Conservation (phyloP, 2,797 vertebrate genomes). For the Enteromius treurensis region DNA sequence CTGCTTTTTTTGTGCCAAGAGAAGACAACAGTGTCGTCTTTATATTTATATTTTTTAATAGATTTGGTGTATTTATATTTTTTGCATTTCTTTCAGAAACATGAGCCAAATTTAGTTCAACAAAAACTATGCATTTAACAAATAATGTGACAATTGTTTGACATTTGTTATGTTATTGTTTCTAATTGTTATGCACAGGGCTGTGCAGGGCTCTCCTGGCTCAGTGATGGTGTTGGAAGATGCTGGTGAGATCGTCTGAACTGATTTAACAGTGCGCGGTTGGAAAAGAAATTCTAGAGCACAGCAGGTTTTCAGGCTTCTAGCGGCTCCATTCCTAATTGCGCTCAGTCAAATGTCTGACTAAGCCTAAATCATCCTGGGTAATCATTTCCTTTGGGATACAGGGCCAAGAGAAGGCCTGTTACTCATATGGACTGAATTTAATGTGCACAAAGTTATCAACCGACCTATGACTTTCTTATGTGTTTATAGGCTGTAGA, state of each 20-base stretch:
- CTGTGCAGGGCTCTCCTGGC: not conserved
- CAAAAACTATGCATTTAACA: not conserved
- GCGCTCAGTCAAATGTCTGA: conserved; percentile 57
- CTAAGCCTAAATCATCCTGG: conserved; percentile 55
- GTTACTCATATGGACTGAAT: not conserved
- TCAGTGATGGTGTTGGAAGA: conserved; percentile 18
- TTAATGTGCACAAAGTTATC: not conserved
- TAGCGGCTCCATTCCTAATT: conserved; percentile 56
- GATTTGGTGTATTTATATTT: too few species aligned
- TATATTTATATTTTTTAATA: too few species aligned
- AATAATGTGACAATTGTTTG: not conserved
- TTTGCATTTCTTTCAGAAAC: too few species aligned
- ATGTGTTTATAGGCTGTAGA: not conserved
- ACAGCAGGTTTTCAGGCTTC: conserved; percentile 57
- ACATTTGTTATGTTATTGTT: not conserved
- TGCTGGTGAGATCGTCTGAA: conserved; percentile 14
- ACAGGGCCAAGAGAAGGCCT: conserved; percentile 21
- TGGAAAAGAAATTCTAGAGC: conserved; percentile 37
- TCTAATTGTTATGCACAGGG: not conserved
- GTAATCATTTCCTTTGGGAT: conserved; percentile 56
- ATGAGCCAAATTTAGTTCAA: too few species aligned
- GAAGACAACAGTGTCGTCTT: too few species aligned
- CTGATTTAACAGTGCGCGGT: conserved; percentile 29
- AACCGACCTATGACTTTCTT: not conserved
- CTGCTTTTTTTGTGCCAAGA: not conserved